phyloP scores from a whole-genome alignment of 2,113 vertebrate species.

The Gymnogyps californianus region DNA sequence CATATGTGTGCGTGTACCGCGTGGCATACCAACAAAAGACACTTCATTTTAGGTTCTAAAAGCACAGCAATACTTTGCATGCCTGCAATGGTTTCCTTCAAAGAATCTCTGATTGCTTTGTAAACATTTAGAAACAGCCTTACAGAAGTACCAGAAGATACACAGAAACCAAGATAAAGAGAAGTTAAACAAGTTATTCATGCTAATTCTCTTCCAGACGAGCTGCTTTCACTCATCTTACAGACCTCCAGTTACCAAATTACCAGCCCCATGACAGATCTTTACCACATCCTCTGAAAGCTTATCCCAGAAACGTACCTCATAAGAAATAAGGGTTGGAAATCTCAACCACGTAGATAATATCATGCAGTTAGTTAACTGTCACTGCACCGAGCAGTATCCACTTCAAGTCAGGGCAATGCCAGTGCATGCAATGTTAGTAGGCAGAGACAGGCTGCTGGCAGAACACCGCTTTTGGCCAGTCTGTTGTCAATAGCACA shows the following conservation, averaged over 20 bases:
- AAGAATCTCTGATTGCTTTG: neutral
- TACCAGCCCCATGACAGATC: neutral
- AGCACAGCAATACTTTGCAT: neutral
- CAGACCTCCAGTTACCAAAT: neutral
- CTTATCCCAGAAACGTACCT: neutral
- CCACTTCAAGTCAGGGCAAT: neutral
- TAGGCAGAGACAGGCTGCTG: neutral
- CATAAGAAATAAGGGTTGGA: neutral
- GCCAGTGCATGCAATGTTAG: neutral
- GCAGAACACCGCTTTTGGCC: neutral
- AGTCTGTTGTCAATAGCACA: rapidly evolving
- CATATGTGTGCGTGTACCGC: rapidly evolving
- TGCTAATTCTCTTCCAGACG: neutral
- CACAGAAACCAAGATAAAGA: neutral
- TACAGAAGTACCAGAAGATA: neutral
- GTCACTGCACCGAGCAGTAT: neutral
- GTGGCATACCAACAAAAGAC: neutral
- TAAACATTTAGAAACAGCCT: neutral
- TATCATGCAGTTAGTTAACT: neutral
- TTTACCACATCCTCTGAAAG: neutral
- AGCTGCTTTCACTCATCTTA: neutral
- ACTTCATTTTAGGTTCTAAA: neutral
- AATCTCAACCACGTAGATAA: neutral
- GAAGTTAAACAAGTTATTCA: neutral
- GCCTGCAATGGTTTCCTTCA: neutral